phyloP scores from a whole-genome alignment of 2,797 vertebrate genomes.

The Enteromius viviparus region DNA sequence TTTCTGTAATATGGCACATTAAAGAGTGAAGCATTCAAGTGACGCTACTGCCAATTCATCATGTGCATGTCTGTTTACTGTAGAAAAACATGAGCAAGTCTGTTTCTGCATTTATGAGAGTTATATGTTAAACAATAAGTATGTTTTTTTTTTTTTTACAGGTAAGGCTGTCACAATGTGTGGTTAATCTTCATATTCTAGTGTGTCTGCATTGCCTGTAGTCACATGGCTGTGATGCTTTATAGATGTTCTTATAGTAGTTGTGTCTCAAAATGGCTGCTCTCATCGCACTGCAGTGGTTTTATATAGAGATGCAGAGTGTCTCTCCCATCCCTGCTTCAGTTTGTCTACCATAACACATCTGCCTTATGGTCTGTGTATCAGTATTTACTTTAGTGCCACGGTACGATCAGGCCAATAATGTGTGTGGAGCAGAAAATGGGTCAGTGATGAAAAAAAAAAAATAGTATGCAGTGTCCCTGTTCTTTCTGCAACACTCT shows the following conservation, averaged over 20 bases:
- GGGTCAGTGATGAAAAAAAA: constrained; percentile 25
- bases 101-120: background rate
- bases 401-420: background rate
- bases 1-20: background rate
- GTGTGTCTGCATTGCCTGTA: background rate
- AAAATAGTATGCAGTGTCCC: background rate
- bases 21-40: background rate
- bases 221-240: background rate
- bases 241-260: background rate
- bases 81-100: background rate
- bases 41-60: background rate
- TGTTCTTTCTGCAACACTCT: constrained; percentile 11
- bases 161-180: background rate
- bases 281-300: constrained; percentile 18
- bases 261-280: constrained; percentile 26
- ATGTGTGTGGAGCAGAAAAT: constrained; percentile 4
- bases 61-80: background rate
- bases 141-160: background rate
- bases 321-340: background rate
- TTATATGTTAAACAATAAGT: background rate
- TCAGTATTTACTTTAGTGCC: background rate
- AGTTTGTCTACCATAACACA: background rate
- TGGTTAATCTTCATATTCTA: background rate
- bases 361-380: background rate
- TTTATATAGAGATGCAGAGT: background rate